These are phyloP conservation scores for Coptodon rendalli DNA, from an alignment of 2,113 vertebrate species.

Conservation along the genomic window DNA sequence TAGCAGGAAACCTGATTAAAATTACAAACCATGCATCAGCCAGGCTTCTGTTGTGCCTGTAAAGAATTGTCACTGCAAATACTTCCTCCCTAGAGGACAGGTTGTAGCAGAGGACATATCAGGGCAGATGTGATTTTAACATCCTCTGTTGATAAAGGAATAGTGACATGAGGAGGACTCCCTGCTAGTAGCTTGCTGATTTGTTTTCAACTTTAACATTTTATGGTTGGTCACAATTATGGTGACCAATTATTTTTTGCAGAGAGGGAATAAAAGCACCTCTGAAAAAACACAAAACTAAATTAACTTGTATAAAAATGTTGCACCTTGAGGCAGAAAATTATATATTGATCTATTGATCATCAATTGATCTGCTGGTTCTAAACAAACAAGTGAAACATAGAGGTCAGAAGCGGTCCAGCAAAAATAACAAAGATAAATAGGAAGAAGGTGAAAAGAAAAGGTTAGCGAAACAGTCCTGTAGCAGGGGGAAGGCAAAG, in stretches of 20 bases:
- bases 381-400: neutral
- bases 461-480: neutral
- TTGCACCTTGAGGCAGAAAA: neutral
- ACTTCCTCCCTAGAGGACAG: conserved; percentile 5
- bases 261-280: too few species aligned
- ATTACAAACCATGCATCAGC: conserved; percentile 64
- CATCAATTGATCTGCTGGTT: neutral
- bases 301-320: neutral
- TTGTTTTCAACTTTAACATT: neutral
- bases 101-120: neutral
- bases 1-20: conserved; percentile 71
- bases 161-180: neutral
- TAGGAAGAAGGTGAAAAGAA: neutral
- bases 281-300: neutral
- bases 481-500: neutral
- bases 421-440: neutral
- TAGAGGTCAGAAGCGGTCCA: neutral
- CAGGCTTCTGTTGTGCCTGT: conserved; percentile 35
- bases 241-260: neutral
- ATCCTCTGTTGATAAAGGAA: neutral
- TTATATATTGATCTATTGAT: neutral
- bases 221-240: neutral
- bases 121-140: conserved; percentile 22
- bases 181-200: neutral
- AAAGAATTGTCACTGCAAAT: conserved; percentile 51